These are phyloP conservation scores for Choristoneura rosaceana DNA, from an alignment of 2,888 invertebrate genomes.

Conservation along the genomic window DNA sequence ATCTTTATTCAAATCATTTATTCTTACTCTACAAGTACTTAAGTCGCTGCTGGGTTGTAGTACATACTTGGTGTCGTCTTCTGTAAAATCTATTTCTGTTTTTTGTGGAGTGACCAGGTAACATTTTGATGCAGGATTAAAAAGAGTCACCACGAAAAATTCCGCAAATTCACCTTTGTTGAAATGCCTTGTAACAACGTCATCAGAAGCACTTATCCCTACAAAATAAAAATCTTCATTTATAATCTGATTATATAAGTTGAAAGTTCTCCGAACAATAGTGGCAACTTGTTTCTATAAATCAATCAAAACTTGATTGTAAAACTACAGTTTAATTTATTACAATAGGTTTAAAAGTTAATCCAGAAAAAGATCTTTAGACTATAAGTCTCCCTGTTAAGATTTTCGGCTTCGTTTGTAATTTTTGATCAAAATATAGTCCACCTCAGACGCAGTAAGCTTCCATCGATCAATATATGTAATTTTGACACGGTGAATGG, in stretches of 20 bases:
- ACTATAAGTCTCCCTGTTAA: too few relatives aligned
- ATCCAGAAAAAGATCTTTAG: too few relatives aligned
- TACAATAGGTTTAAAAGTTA: too few relatives aligned
- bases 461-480: too few relatives aligned
- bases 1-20: constrained; percentile 26
- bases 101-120: constrained; percentile 25
- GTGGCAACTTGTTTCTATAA: neutral
- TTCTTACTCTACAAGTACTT: constrained; percentile 13
- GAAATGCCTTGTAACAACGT: neutral
- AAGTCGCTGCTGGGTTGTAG: neutral
- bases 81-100: constrained; percentile 18
- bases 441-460: too few relatives aligned
- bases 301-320: too few relatives aligned
- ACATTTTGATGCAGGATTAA: constrained; percentile 11
- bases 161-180: constrained; percentile 22
- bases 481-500: too few relatives aligned
- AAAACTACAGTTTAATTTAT: too few relatives aligned
- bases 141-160: constrained; percentile 5
- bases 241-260: neutral
- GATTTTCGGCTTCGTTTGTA: too few relatives aligned
- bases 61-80: constrained; percentile 12
- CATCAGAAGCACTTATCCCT: constrained; percentile 23
- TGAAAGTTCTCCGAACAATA: neutral
- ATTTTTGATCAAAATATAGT: too few relatives aligned
- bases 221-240: neutral